Evolutionary conservation across 2,797 vertebrate species (phyloP).

Genomic region (Toxotes lorentzi): DNA sequence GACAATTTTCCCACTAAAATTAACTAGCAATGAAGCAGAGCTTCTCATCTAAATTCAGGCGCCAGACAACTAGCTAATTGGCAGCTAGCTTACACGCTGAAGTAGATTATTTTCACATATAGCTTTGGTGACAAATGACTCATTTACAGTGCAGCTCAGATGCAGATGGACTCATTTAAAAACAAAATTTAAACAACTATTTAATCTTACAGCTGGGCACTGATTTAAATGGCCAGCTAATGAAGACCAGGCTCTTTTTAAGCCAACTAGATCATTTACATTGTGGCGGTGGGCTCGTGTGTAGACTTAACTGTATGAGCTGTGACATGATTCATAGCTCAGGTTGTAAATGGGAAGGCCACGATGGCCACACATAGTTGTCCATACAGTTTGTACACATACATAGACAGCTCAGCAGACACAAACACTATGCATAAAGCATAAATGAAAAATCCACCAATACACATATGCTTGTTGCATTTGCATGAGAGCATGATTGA

Average conservation of each 20-base stretch:
- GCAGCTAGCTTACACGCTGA: constrained; percentile 16
- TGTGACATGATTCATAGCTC: constrained; percentile 23
- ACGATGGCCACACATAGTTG: constrained; percentile 10
- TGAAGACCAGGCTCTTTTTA: constrained; percentile 48
- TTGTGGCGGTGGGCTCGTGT: not conserved
- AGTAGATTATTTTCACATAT: constrained; percentile 43
- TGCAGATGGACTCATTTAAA: constrained; percentile 53
- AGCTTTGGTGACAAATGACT: constrained; percentile 20
- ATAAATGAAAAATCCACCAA: constrained; percentile 7
- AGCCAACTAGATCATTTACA: constrained; percentile 45
- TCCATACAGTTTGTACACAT: not conserved
- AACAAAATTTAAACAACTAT: constrained; percentile 45
- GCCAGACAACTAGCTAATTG: constrained; percentile 42
- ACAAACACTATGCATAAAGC: constrained; percentile 25
- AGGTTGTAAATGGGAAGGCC: constrained; percentile 37
- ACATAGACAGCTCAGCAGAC: not conserved
- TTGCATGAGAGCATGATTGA: constrained; percentile 6
- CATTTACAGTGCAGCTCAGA: constrained; percentile 44
- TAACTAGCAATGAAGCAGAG: constrained; percentile 8
- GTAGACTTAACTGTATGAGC: constrained; percentile 19
- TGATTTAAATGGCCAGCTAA: constrained; percentile 49
- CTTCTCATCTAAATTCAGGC: constrained; percentile 42
- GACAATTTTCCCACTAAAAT: constrained; percentile 21
- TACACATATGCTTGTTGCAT: not conserved
- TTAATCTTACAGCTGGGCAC: constrained; percentile 48